Base-by-base conservation (phyloP, 2,888 invertebrate species). In the Cataglyphis albicans region DNA sequence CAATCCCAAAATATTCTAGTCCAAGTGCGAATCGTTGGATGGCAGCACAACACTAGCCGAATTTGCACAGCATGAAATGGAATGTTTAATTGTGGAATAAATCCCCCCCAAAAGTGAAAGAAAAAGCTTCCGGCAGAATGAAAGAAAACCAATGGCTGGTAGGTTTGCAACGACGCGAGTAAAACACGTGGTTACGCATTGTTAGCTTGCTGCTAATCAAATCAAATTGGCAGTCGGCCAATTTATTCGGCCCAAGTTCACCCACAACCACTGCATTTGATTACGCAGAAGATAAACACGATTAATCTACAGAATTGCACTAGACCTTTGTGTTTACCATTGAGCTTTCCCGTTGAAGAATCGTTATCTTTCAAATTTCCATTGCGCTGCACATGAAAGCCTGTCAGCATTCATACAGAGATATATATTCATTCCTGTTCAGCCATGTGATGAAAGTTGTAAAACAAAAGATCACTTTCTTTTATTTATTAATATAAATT, bases 191-290 rank as follows among this genome's bases (percentile, higher is more conserved):
- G 73, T 78, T 68, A 48, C 73, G 1, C 1, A 25, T 25, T 25
- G 25, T 67, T 76, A 67, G 64, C 73, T 59, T 65, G 83, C 67
- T 82, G 1, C 25, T 25, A 25, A 25, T 25, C 25, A 25, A 84
- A 87, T 84, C 83, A 74, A 70, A 41, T 80, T 89, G 89, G 89
- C 86, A 64, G 81, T 41, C 75, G 55, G 89, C 89, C 89, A 89
- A 83, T 76, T 32, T 61, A 65, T 59, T 63, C 55, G 59, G 41
- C 44, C 35, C 57, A 44, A 78, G 73, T 85, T 85, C 74, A 25
- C 52, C 10, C 55, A 15, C 48, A 32, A 75, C 38, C 73, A 65
- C 12, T 74, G 41, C 63, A 81, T 63, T 44, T 65, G 68, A 61
- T 78, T 52, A 61, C 68, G 25, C 7, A 52, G 65, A 81, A 85